phyloP scores from a whole-genome alignment of 2,888 invertebrate species.

The Agonopterix arenella region DNA sequence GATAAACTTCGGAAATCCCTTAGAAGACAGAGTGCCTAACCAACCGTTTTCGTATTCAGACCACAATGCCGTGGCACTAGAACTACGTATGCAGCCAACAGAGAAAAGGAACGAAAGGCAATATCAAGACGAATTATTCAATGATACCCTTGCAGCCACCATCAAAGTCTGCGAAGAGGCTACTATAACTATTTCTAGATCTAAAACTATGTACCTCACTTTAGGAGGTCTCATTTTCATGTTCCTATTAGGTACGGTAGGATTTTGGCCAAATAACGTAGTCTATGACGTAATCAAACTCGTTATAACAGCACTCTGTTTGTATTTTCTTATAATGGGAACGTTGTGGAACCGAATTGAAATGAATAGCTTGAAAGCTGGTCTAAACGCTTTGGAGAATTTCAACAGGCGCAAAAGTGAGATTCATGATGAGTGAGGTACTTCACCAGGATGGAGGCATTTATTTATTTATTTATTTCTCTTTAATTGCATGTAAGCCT shows the following conservation, averaged over 20 bases:
- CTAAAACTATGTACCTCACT: constrained; percentile 72
- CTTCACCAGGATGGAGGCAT: not conserved
- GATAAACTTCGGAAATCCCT: constrained; percentile 80
- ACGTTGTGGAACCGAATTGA: constrained; percentile 90
- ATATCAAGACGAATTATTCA: constrained; percentile 26
- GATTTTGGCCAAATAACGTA: constrained; percentile 64
- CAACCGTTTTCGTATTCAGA: constrained; percentile 89
- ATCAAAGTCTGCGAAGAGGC: constrained; percentile 78
- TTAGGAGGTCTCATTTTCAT: constrained; percentile 67
- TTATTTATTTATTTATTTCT: too few species aligned
- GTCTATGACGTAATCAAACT: constrained; percentile 77
- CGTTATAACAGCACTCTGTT: constrained; percentile 78
- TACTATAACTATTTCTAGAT: constrained; percentile 58
- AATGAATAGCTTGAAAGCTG: constrained; percentile 85
- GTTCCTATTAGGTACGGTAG: constrained; percentile 69
- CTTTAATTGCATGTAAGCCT: too few species aligned
- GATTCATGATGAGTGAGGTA: not conserved
- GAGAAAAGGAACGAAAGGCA: constrained; percentile 20
- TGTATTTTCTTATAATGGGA: constrained; percentile 86
- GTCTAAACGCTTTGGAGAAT: constrained; percentile 82
- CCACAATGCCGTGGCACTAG: constrained; percentile 89
- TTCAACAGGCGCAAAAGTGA: constrained; percentile 24
- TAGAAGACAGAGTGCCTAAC: constrained; percentile 84
- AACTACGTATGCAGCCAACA: constrained; percentile 36
- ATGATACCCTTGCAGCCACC: constrained; percentile 73